phyloP scores from a whole-genome alignment of 2,888 invertebrate genomes.

The Linyphia triangularis region DNA sequence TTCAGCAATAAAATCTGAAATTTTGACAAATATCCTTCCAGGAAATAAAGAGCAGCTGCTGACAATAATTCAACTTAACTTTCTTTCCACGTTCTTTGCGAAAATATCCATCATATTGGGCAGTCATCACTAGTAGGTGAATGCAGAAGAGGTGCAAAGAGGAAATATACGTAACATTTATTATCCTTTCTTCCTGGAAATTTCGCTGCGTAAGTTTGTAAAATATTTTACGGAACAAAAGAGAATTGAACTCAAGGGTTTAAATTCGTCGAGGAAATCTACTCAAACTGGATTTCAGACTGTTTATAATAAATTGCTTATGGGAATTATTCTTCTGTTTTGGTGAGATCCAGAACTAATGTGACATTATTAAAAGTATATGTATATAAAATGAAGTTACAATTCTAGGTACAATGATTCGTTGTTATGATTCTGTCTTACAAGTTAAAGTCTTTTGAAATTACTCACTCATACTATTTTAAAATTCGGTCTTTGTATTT shows the following conservation, averaged over 20 bases:
- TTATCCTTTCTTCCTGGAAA: neutral
- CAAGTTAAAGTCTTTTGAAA: no score
- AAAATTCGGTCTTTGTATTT: no score
- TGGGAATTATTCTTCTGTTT: no score
- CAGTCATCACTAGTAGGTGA: neutral
- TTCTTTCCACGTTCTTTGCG: slow-evolving; percentile 15
- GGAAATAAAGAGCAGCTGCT: slow-evolving; percentile 59
- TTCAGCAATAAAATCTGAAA: slow-evolving; percentile 49
- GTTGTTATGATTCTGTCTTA: no score
- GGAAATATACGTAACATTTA: neutral
- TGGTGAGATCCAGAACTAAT: no score
- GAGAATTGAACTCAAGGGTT: neutral
- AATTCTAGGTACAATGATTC: no score
- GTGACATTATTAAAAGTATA: no score
- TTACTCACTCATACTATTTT: no score
- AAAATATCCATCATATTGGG: neutral
- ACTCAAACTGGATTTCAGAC: neutral
- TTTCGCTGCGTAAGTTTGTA: neutral
- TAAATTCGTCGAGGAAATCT: neutral
- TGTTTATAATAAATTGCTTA: no score
- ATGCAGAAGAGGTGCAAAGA: neutral
- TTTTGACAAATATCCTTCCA: slow-evolving; percentile 49
- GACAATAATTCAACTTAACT: slow-evolving; percentile 52
- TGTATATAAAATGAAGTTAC: no score
- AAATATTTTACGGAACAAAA: neutral